Conservation (phyloP, 2,113 vertebrate genomes). For the Planiliza haematocheilus region DNA sequence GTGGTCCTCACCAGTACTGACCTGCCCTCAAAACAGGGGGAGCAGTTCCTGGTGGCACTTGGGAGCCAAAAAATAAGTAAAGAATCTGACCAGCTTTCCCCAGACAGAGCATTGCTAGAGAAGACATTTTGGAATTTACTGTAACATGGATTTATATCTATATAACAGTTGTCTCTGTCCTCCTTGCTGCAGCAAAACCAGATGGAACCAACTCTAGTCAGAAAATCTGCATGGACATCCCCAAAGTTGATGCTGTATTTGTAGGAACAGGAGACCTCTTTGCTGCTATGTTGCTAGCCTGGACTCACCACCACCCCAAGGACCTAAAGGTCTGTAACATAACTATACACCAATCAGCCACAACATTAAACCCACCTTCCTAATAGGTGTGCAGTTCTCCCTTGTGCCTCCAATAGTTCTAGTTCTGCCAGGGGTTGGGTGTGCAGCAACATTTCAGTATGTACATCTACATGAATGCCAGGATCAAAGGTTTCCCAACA, state of each 20-base stretch:
- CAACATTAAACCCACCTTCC: no score
- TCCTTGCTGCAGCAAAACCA: conserved; percentile 79
- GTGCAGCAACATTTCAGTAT: no score
- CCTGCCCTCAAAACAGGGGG: conserved; percentile 86
- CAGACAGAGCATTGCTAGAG: background rate
- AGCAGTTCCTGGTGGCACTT: conserved; percentile 89
- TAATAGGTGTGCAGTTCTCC: no score
- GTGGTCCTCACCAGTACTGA: conserved; percentile 98
- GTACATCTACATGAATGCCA: no score
- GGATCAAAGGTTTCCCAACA: no score
- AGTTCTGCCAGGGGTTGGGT: no score
- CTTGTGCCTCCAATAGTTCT: no score
- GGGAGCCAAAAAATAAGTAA: conserved; percentile 92
- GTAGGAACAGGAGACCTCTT: conserved; percentile 98
- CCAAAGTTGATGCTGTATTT: conserved; percentile 93
- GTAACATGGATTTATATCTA: background rate
- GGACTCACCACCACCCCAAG: conserved; percentile 94
- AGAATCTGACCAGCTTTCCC: background rate
- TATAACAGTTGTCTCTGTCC: background rate
- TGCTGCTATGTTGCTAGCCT: conserved; percentile 94
- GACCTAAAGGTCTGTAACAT: conserved; percentile 90
- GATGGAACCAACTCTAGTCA: conserved; percentile 85
- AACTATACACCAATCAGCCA: background rate
- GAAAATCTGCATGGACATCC: conserved; percentile 92
- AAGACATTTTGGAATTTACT: background rate